phyloP scores from a whole-genome alignment of 2,888 invertebrate species.

The Conchocele bisecta region DNA sequence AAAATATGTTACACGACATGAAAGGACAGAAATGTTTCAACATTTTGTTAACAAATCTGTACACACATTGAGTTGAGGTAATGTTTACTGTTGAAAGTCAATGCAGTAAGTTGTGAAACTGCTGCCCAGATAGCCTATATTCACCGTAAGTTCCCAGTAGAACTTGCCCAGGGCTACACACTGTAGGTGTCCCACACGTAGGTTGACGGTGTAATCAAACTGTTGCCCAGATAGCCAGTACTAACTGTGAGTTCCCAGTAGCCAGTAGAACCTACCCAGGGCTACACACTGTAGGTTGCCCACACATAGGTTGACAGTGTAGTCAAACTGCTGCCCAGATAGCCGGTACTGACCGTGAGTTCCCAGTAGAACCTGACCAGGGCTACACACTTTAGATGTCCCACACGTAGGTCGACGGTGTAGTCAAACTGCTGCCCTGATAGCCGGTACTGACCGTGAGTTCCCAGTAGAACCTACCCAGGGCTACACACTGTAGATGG shows the following conservation, averaged over 20 bases:
- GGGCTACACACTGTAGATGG: constrained; percentile 88
- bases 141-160: constrained; percentile 81
- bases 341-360: constrained; percentile 74
- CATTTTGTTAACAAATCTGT: no score
- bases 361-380: constrained; percentile 84
- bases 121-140: no score
- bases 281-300: constrained; percentile 89
- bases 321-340: constrained; percentile 84
- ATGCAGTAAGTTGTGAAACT: no score
- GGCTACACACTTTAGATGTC: constrained; percentile 89
- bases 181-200: constrained; percentile 89
- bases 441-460: constrained; percentile 1
- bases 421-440: constrained; percentile 85
- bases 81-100: no score
- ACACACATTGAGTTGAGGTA: no score
- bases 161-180: constrained; percentile 86
- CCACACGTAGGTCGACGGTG: constrained; percentile 88
- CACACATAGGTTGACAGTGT: constrained; percentile 88
- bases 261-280: constrained; percentile 84
- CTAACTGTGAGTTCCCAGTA: no score
- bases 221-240: no score
- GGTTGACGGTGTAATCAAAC: constrained; percentile 88
- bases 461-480: constrained; percentile 84
- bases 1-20: no score
- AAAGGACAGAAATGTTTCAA: no score